Evolutionary conservation across 2,113 vertebrate species (phyloP), one percentile per base, ranked within the genome.

Genomic region (Mus spicilegus): DNA sequence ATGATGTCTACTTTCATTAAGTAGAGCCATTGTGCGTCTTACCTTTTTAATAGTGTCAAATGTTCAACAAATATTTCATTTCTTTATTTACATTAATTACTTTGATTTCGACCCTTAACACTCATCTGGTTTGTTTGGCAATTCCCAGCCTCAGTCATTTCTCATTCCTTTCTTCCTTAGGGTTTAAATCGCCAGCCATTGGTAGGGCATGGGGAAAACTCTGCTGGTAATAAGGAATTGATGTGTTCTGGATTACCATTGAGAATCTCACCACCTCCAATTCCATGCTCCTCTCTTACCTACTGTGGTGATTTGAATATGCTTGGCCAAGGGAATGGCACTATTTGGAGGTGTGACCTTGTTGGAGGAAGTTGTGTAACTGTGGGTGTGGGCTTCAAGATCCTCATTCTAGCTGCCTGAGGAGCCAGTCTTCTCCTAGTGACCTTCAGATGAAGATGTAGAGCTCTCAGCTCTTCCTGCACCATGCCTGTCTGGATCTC

Each of bases 11-110:
- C 12, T 76, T 22, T 90, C 61, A 39, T 58, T 86, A 61, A 90
- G 36, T 17, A 58, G 11, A 73, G 30, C n/a, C 51, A 39, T 2
- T 24, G 0, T 78, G 75, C 11, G 14, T 77, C 49, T 85, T 39
- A 61, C 72, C 7, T 51, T 87, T 51, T 70, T 77, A 26, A n/a
- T 19, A 86, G 56, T 49, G 1, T 26, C 26, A 80, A 85, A 7
- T n/a, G 16, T 76, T 92, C 87, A 89, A 94, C 58, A 86, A 91
- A 39, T 77, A 75, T 26, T 67, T 76, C 1, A 70, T 76, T 84
- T 78, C 19, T 61, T 75, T 70, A 19, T 42, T 95, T 90, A 49
- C 69, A 1, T 73, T 61, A 61, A 69, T 89, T 54, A 72, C 51
- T 39, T 89, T 70, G 7, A 73, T 82, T 96, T 90, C 73, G 49